Base-by-base conservation (phyloP, 2,888 invertebrate genomes). In the Lypha dubia region DNA sequence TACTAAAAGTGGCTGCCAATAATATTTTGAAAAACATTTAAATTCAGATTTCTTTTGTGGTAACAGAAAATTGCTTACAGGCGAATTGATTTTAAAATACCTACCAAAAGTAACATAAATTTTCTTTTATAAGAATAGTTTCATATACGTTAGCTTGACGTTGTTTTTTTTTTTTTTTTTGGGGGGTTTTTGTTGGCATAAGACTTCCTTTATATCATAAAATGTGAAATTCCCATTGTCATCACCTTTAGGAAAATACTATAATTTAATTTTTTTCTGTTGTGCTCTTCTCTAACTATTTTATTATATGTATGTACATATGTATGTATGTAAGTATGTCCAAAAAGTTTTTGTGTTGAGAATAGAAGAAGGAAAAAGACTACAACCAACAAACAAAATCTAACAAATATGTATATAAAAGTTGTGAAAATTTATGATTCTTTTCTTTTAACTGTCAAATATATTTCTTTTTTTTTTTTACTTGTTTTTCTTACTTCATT, bases 361-460 rank as follows among this genome's bases (percentile, higher is more conserved):
- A 53, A 58, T 49, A 73, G 51, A 65, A 44, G 62, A 60, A 6
- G 32, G 35, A 35, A 20, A 51, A 56, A 17, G 65, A 62, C 13
- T 5, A n/a, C n/a, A 60, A 38, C 22, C 1, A 38, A 62, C 6
- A n/a, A n/a, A 58, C 62, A 20, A 80, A 56, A 80, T 79, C 62
- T 67, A 74, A 65, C 32, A 77, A 65, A 77, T 74, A n/a, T n/a
- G n/a, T n/a, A n/a, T n/a, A 73, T 53, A 79, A 83, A 81, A 84
- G 68, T 81, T 84, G 84, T 74, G 73, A 74, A 84, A 84, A 84
- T 84, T 84, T 84, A 84, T 84, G 84, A 84, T 84, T 84, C 84
- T 84, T 84, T 84, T 84, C 84, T 84, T 81, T 84, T 77, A 81
- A 81, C 84, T 84, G 84, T 84, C 84, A 84, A 84, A 84, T 84